Evolutionary conservation across 1,140 invertebrate genomes (phyloP), one percentile per base, ranked within the genome.

Genomic region (Oscheius sp.): DNA sequence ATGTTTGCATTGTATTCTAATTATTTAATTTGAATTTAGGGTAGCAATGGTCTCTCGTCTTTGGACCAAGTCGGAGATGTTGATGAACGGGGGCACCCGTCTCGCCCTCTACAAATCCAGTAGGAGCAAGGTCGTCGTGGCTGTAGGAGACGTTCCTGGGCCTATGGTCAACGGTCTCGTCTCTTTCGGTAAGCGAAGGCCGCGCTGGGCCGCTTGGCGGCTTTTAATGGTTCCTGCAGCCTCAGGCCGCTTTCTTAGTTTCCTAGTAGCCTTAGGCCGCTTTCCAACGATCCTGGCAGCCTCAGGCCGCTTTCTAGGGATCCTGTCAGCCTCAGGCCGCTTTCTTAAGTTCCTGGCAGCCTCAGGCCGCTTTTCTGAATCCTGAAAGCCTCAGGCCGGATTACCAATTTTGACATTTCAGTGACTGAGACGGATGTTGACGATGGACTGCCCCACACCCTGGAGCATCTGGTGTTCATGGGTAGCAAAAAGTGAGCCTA

Each of bases 381-480:
- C 59, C 55, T 10, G 35, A 1, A 26, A 73, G 10, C 3, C 55
- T 23, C 29, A 64, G n/a, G 35, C 20, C 38, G 23, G 2, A 3
- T 72, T 58, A 13, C 52, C 42, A 45, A 32, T 63, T 62, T 65
- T 71, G 52, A 65, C n/a, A 69, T 81, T 87, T 74, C 79, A 94
- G 93, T 90, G 23, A 95, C 93, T 15, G 92, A 95, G 88, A 91
- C 92, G 0, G 88, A 90, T 82, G 91, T 93, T 86, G 91, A 95
- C 86, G 92, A 95, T 88, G 93, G 93, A 2, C 83, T 95, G 42
- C 93, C 93, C 0, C 93, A 95, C 82, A 95, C 93, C 15, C 86
- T 95, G 84, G 93, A 95, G 82, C 93, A 96, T 86, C 87, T 95
- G 4, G 89, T 95, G 23, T 95, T 95, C 85, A 86, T 95, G 80